Evolutionary conservation across 2,888 invertebrate species (phyloP).

Genomic region (Seira ritae): DNA sequence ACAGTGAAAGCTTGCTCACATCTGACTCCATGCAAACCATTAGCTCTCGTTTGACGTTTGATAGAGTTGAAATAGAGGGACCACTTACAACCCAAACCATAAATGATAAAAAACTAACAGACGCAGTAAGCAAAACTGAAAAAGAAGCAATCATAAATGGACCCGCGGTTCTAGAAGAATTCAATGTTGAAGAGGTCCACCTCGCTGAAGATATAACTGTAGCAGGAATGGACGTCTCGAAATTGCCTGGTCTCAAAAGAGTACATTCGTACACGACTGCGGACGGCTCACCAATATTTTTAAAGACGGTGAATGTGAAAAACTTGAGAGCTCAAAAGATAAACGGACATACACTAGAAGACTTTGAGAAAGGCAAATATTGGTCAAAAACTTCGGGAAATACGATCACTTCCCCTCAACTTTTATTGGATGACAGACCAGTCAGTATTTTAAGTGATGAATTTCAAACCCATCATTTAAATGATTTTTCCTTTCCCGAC

Average conservation of each 20-base stretch:
- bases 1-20: constrained; percentile 46
- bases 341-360: constrained; percentile 32
- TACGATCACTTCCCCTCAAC: constrained; percentile 14
- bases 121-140: constrained; percentile 36
- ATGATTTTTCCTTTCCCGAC: constrained; percentile 34
- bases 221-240: constrained; percentile 57
- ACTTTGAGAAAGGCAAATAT: constrained; percentile 45
- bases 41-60: constrained; percentile 21
- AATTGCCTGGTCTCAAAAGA: constrained; percentile 42
- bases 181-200: constrained; percentile 48
- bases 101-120: constrained; percentile 39
- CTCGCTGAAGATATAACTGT: constrained; percentile 37
- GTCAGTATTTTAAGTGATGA: constrained; percentile 26
- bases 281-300: constrained; percentile 13
- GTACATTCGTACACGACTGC: constrained; percentile 58
- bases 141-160: constrained; percentile 54
- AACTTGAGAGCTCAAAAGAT: constrained; percentile 25
- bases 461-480: constrained; percentile 55
- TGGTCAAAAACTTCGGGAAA: constrained; percentile 61
- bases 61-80: constrained; percentile 23
- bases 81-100: constrained; percentile 14
- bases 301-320: constrained; percentile 5
- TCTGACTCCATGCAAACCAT: constrained; percentile 33
- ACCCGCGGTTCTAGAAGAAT: constrained; percentile 50
- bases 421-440: constrained; percentile 43